Evolutionary conservation across 2,888 invertebrate genomes (phyloP), one percentile per base, ranked within the genome.

Genomic region (Drosophila parthenogenetica): DNA sequence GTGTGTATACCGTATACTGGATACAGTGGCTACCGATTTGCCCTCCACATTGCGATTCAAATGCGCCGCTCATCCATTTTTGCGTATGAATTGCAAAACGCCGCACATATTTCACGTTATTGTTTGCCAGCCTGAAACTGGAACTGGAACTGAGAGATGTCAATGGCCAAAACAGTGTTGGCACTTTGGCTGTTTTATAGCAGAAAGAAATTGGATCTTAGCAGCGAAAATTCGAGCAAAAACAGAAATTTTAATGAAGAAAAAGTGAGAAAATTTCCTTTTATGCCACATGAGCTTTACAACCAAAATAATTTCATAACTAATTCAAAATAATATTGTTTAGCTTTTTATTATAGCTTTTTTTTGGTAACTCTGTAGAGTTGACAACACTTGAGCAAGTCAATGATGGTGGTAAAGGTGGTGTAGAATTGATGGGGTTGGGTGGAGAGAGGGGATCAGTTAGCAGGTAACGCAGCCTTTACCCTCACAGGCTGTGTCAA

Each of bases 41-140:
- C 49, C 60, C 65, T 66, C 62, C 67, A 63, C 73, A 77, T 77
- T 65, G 66, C 79, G 79, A 76, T 79, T 79, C 67, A 81, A 77
- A 75, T 78, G 67, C 48, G 86, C 78, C 83, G 86, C 86, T 83
- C 84, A 84, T 77, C 79, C 84, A 79, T 87, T 84, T 84, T 87
- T 81, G 82, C 83, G 87, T 83, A 84, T 87, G 84, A 84, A 84
- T 84, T 87, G 87, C 87, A 87, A 85, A 84, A 85, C 85, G 85
- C 85, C 85, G 82, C 87, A 87, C 85, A 86, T 86, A 86, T 87
- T 86, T 87, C 86, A 87, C 86, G 83, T 83, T 83, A 83, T 83
- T 83, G 83, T 83, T 83, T 81, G 74, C 65, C 70, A 46, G 83
- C 59, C 68, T 57, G 73, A 40, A 68, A 62, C 64, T 57, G 67